Evolutionary conservation across 2,888 invertebrate genomes (phyloP), one percentile per base, ranked within the genome.

Genomic region (Hypena proboscidalis): DNA sequence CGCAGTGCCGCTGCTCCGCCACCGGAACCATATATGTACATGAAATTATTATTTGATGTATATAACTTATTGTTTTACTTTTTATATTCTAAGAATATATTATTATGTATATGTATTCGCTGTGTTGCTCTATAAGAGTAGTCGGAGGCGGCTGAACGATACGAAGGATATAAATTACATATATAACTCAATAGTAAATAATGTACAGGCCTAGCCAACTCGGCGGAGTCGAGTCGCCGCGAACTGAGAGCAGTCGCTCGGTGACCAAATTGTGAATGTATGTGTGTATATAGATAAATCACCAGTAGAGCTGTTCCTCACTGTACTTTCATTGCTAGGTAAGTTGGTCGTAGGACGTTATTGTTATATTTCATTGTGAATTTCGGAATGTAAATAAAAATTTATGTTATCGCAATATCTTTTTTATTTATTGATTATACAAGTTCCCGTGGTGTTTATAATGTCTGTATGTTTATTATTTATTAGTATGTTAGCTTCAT

Each of bases 311-410:
- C 55, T 57, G 65, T 67, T 63, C 69, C 77, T 73, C 77, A 67
- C 70, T 77, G 78, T 82, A 80, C 74, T 80, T 70, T 79, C 77
- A 73, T 74, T 73, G 77, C 60, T 77, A 64, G 75, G 72, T 73
- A 67, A 79, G 70, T 66, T 64, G 68, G 65, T 71, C 58, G 68
- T 76, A 77, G 74, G 68, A 76, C 67, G 73, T 75, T 77, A 74
- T 83, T 85, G 83, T 84, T 85, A 83, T 81, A 82, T 77, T 83
- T 83, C 76, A 85, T 81, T 89, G 86, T 88, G 85, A 85, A 84
- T 85, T 88, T 87, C 79, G 84, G 85, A 80, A 83, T 90, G 89
- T 90, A 89, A 89, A 90, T 90, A 90, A 89, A 89, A 87, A 87
- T 83, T 85, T 90, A 90, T 88, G 88, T 89, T 89, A 90, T 85